Conservation (phyloP, 1,140 invertebrate species). For the Temnothorax curvispinosus region DNA sequence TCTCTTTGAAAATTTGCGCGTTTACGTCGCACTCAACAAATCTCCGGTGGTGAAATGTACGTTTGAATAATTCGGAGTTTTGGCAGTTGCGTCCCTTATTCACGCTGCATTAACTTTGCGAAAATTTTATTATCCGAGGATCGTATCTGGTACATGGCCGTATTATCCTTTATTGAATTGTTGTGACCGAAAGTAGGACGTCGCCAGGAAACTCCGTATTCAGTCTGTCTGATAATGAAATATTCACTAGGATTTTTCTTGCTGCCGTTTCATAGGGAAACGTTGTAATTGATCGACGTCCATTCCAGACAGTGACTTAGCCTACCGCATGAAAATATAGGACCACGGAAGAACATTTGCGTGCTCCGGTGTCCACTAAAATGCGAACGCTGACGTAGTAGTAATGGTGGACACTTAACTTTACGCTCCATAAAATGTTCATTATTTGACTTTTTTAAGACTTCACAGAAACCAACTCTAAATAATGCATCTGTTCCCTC, state of each 20-base stretch:
- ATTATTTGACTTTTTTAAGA: slow-evolving; percentile 26
- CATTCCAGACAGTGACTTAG: slow-evolving; percentile 27
- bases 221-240: slow-evolving; percentile 41
- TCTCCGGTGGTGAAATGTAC: not conserved
- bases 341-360: slow-evolving; percentile 21
- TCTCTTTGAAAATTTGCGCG: not conserved
- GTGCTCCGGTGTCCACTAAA: not conserved
- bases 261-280: slow-evolving; percentile 26
- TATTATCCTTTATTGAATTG: slow-evolving; percentile 46
- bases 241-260: slow-evolving; percentile 42
- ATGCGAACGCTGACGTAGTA: not conserved
- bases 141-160: slow-evolving; percentile 26
- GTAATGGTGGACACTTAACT: not conserved
- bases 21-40: not conserved
- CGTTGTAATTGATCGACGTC: slow-evolving; percentile 46
- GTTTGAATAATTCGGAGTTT: slow-evolving; percentile 13
- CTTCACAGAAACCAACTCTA: slow-evolving; percentile 12
- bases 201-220: slow-evolving; percentile 40
- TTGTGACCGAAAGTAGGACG: slow-evolving; percentile 47
- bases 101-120: not conserved
- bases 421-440: slow-evolving; percentile 15
- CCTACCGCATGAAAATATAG: not conserved
- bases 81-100: not conserved
- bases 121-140: slow-evolving; percentile 12
- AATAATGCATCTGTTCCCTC: not conserved